These are phyloP conservation scores for Holacanthus passer DNA, from an alignment of 2,113 vertebrate species.

Conservation along the genomic window DNA sequence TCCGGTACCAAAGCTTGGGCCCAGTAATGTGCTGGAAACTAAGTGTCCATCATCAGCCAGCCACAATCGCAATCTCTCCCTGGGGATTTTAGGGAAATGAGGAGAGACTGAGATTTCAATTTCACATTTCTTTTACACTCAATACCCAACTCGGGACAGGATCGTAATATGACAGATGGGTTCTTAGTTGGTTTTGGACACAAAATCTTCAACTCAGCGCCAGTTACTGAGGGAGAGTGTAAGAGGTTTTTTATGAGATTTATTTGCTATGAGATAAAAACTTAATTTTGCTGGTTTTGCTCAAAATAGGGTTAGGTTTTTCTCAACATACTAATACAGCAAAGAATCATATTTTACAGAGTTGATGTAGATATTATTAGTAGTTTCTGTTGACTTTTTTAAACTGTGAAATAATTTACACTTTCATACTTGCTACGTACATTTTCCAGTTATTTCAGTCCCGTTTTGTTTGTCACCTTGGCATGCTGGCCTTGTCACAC, in stretches of 20 bases:
- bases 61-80: constrained; percentile 44
- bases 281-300: constrained; percentile 8
- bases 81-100: constrained; percentile 45
- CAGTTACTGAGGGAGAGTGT: constrained; percentile 36
- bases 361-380: not conserved
- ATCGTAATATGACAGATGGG: constrained; percentile 45
- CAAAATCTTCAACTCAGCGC: constrained; percentile 23
- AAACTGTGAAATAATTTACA: not conserved
- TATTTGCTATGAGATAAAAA: constrained; percentile 47
- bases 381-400: not conserved
- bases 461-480: constrained; percentile 31
- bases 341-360: constrained; percentile 3
- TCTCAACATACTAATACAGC: not conserved
- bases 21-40: constrained; percentile 53
- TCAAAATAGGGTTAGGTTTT: constrained; percentile 13
- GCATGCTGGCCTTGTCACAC: not conserved
- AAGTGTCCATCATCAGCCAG: constrained; percentile 43
- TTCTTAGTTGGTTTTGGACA: constrained; percentile 61
- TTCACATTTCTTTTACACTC: constrained; percentile 58
- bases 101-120: constrained; percentile 46
- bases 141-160: constrained; percentile 49
- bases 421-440: not conserved
- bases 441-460: not conserved
- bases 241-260: constrained; percentile 30
- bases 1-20: constrained; percentile 30